A percentile compares a stretch with the other conserved stretches of the same genome.
Conservation (phyloP, 2,113 vertebrate genomes). For the Spilogale gracilis region DNA sequence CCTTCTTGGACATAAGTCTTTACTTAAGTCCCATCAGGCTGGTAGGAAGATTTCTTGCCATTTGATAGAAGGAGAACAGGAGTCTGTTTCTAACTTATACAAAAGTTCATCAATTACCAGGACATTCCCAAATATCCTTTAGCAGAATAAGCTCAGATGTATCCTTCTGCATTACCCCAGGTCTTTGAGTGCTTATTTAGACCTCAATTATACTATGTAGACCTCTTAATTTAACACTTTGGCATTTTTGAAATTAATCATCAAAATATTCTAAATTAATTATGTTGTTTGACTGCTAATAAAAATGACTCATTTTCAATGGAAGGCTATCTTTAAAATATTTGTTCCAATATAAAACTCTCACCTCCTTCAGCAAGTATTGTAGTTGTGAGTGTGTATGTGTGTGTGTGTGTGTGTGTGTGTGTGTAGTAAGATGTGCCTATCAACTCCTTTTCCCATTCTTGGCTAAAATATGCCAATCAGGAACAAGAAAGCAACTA, state of each 20-base stretch:
- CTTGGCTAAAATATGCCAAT: not conserved
- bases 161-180: not conserved
- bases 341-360: not conserved
- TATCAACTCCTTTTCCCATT: not conserved
- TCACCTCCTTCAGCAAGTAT: not conserved
- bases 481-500: not conserved
- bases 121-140: not conserved
- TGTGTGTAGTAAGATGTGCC: not conserved
- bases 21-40: not conserved
- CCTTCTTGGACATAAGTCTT: not conserved
- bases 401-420: not conserved
- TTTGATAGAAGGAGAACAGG: constrained; percentile 59
- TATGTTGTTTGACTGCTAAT: constrained; percentile 39
- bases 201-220: not conserved
- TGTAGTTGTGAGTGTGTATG: not conserved
- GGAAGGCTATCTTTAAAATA: constrained; percentile 43
- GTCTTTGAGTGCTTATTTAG: not conserved
- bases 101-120: not conserved
- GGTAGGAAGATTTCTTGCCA: constrained; percentile 21
- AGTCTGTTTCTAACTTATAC: not conserved
- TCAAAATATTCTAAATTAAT: constrained; percentile 63
- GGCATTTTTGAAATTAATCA: constrained; percentile 46
- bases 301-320: constrained; percentile 42
- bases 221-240: constrained; percentile 55
- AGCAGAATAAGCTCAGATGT: constrained; percentile 2